Conservation (phyloP, 2,797 vertebrate genomes). For the Chelidonichthys spinosus region DNA sequence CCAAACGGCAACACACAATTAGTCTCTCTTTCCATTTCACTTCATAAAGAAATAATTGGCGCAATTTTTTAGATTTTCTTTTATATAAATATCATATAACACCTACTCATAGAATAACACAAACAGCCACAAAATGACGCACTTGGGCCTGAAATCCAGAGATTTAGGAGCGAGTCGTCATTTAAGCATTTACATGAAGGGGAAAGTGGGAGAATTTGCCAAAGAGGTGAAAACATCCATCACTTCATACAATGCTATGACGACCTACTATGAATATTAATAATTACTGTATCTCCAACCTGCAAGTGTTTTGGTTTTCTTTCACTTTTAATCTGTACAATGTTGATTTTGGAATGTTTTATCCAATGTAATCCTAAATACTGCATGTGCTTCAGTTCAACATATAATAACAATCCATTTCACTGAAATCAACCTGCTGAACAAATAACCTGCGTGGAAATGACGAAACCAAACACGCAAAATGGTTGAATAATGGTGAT, state of each 20-base stretch:
- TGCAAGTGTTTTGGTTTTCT: conserved; percentile 61
- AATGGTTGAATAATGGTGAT: conserved; percentile 24
- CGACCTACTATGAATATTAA: conserved; percentile 68
- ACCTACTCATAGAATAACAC: conserved; percentile 76
- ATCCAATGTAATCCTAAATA: conserved; percentile 59
- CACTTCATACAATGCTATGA: conserved; percentile 69
- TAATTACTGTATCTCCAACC: conserved; percentile 53
- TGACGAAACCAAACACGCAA: conserved; percentile 36
- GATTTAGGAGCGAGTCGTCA: conserved; percentile 63
- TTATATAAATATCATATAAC: conserved; percentile 70
- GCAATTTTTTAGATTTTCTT: conserved; percentile 59
- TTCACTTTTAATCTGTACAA: conserved; percentile 62
- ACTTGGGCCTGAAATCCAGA: conserved; percentile 66
- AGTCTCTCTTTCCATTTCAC: conserved; percentile 42
- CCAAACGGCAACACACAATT: conserved; percentile 21
- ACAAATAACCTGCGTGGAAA: conserved; percentile 30
- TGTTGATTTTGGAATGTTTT: conserved; percentile 73
- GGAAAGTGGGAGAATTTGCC: conserved; percentile 63
- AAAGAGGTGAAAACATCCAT: conserved; percentile 68
- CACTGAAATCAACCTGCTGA: conserved; percentile 40
- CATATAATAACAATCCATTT: conserved; percentile 22
- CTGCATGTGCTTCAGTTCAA: conserved; percentile 65
- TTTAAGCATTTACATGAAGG: conserved; percentile 70
- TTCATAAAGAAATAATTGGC: conserved; percentile 52
- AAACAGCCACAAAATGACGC: conserved; percentile 75